These are phyloP conservation scores for Sthenelais limicola DNA, from an alignment of 2,888 invertebrate genomes.

Conservation along the genomic window DNA sequence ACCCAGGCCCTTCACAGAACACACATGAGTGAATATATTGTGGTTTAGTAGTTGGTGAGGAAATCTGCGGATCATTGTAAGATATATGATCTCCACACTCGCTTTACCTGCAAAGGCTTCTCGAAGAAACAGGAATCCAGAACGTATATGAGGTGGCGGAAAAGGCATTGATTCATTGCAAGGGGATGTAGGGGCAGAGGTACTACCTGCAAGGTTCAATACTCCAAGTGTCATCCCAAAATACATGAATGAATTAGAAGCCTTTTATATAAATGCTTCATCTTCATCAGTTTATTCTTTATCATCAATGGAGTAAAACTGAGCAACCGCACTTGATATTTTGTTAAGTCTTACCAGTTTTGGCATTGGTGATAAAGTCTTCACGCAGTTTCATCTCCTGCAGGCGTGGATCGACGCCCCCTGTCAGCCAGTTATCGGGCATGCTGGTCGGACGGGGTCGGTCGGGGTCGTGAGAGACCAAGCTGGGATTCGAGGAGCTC, in stretches of 20 bases:
- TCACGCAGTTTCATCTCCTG: constrained; percentile 75
- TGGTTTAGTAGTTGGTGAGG: no score
- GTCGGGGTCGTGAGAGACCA: constrained; percentile 54
- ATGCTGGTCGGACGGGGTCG: constrained; percentile 55
- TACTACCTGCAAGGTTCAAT: constrained; percentile 9
- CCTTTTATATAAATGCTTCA: no score
- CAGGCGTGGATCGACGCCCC: constrained; percentile 54
- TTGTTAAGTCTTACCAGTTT: constrained; percentile 75
- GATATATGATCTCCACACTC: no score
- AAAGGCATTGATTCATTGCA: no score
- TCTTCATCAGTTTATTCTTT: neutral
- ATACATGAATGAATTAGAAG: neutral
- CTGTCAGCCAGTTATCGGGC: constrained; percentile 54
- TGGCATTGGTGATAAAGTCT: constrained; percentile 81
- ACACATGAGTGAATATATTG: no score
- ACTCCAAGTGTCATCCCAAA: neutral
- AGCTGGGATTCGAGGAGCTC: constrained; percentile 72
- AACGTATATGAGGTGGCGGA: neutral
- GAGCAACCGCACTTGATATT: neutral
- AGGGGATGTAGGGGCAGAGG: no score
- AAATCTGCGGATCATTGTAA: no score
- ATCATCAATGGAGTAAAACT: neutral
- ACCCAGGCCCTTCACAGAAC: no score
- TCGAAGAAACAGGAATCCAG: neutral
- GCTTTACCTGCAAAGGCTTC: constrained; percentile 2